Conservation (phyloP, 2,888 invertebrate species). For the Tortricodes alternella region DNA sequence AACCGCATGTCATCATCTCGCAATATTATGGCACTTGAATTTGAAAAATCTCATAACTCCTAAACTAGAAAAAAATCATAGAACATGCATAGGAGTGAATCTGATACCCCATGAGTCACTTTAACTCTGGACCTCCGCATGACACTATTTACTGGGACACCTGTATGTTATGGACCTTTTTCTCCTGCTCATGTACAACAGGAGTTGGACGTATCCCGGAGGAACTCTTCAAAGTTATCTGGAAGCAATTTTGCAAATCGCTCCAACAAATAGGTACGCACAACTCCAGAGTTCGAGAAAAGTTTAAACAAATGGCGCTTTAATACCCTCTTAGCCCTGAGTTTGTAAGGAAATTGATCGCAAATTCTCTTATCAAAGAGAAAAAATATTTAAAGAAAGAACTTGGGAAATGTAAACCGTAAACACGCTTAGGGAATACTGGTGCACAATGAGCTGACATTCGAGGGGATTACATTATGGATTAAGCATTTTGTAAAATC, state of each 20-base stretch:
- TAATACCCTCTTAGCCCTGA: constrained; percentile 47
- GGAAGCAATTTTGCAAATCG: constrained; percentile 65
- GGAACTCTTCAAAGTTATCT: constrained; percentile 39
- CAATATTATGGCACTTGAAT: too few species aligned
- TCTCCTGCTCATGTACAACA: constrained; percentile 51
- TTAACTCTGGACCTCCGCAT: too few species aligned
- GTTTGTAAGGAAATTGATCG: constrained; percentile 55
- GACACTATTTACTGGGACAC: too few species aligned
- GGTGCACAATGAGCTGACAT: background rate
- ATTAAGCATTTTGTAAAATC: too few species aligned
- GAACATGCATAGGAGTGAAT: too few species aligned
- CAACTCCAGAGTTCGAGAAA: constrained; percentile 49
- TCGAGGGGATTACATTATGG: background rate
- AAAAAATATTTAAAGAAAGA: constrained; percentile 5
- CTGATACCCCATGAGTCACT: too few species aligned
- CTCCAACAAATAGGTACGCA: constrained; percentile 58
- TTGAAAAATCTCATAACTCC: too few species aligned
- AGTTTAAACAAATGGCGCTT: constrained; percentile 59
- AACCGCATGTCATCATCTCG: too few species aligned
- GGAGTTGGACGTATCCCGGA: constrained; percentile 49
- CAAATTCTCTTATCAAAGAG: constrained; percentile 38
- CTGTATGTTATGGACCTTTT: too few species aligned
- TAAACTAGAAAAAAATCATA: too few species aligned
- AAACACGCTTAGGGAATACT: background rate
- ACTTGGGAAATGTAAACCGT: constrained; percentile 2